Percentiles rank a stretch among this genome's conserved stretches.
Conservation (phyloP, 1,140 invertebrate species). For the Leptonema lineaticorne region DNA sequence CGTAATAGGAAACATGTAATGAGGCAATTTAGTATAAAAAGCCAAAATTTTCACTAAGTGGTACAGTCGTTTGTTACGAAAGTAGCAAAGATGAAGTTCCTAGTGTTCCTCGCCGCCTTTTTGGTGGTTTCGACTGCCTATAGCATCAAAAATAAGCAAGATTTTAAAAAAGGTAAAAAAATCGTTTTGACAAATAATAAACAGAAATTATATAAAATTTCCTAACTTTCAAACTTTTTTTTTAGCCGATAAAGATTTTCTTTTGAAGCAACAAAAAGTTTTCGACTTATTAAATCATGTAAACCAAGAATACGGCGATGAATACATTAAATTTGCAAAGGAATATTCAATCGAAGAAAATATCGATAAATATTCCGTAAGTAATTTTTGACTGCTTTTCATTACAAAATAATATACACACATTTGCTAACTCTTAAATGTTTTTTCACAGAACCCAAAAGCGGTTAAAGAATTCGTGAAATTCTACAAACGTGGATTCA, state of each 20-base stretch:
- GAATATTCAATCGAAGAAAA: conserved; percentile 59
- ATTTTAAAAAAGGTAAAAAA: conserved; percentile 49
- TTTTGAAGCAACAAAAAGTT: conserved; percentile 62
- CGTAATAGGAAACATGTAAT: not conserved
- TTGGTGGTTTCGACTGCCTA: not conserved
- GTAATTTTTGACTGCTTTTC: conserved; percentile 12
- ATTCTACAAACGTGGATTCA: conserved; percentile 24
- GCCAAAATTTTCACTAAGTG: not conserved
- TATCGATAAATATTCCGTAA: conserved; percentile 50
- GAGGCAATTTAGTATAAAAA: not conserved
- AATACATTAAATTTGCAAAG: conserved; percentile 54
- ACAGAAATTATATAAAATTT: conserved; percentile 1
- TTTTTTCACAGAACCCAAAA: conserved; percentile 17
- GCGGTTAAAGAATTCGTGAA: conserved; percentile 53
- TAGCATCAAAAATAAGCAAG: not conserved
- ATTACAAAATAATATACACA: not conserved
- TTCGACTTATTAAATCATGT: conserved; percentile 64
- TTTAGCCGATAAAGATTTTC: conserved; percentile 52
- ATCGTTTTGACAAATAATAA: conserved; percentile 28
- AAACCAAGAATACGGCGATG: conserved; percentile 56
- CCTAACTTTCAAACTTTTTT: conserved; percentile 18
- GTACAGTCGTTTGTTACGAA: conserved; percentile 2
- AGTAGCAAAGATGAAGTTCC: conserved; percentile 23
- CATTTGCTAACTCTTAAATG: not conserved
- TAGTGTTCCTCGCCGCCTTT: conserved; percentile 11